Conservation (phyloP, 1,140 invertebrate genomes). For the Trichoplusia ni region DNA sequence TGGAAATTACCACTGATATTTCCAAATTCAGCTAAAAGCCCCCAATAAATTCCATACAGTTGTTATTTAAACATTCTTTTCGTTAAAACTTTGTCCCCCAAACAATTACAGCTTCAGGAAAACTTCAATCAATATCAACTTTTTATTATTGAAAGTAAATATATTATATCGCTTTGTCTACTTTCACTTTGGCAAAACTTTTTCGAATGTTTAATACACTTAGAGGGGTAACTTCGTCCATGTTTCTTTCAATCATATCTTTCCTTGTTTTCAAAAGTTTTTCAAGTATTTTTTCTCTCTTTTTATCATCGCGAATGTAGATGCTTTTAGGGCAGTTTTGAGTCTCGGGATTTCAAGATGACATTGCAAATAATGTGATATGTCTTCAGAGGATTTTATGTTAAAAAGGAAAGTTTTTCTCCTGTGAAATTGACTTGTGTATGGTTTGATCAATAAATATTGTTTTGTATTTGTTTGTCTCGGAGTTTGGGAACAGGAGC, state of each 20-base stretch:
- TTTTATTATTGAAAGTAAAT: conserved; percentile 80
- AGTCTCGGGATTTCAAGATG: conserved; percentile 30
- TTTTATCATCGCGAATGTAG: conserved; percentile 48
- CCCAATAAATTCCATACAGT: too few relatives aligned
- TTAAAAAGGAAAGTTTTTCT: neutral
- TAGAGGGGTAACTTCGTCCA: conserved; percentile 57
- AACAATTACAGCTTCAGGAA: neutral
- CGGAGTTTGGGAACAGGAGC: neutral
- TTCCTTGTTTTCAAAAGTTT: conserved; percentile 53
- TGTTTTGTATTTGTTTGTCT: neutral
- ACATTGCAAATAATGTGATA: conserved; percentile 3
- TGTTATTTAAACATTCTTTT: neutral
- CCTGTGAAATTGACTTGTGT: neutral
- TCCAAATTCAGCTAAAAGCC: too few relatives aligned
- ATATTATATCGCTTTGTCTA: conserved; percentile 78
- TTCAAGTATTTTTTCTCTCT: conserved; percentile 50
- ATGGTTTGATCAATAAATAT: neutral
- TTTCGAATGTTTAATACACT: conserved; percentile 74
- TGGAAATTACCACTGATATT: too few relatives aligned
- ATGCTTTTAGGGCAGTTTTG: conserved; percentile 38
- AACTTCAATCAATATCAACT: conserved; percentile 61
- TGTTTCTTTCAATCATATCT: conserved; percentile 75
- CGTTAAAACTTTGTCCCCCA: neutral
- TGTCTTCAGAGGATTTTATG: neutral
- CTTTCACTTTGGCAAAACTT: conserved; percentile 67